A percentile compares a stretch with the other conserved stretches of the same genome.
Evolutionary conservation across 2,888 invertebrate species (phyloP).

Genomic region (Lysandra bellargus): DNA sequence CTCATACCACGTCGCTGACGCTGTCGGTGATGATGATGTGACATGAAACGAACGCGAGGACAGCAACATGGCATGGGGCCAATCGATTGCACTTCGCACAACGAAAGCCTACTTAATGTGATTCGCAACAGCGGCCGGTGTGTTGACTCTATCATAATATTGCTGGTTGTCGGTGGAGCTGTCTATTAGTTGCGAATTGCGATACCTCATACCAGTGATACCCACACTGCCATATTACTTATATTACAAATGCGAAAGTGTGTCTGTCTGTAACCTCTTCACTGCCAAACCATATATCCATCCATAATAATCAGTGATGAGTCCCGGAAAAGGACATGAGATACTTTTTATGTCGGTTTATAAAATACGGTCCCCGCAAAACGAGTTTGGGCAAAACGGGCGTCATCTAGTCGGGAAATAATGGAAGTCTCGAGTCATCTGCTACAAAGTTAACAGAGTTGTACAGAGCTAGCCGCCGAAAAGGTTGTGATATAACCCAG

Average conservation of each 20-base stretch:
- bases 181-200: too few relatives aligned
- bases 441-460: background rate
- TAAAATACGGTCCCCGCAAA: too few relatives aligned
- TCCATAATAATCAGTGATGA: too few relatives aligned
- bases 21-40: background rate
- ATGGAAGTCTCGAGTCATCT: background rate
- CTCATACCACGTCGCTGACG: background rate
- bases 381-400: too few relatives aligned
- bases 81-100: constrained; percentile 2
- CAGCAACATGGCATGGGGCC: background rate
- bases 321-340: too few relatives aligned
- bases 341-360: too few relatives aligned
- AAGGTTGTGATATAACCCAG: constrained; percentile 1
- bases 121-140: background rate
- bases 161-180: background rate
- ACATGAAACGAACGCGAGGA: background rate
- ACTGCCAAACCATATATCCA: too few relatives aligned
- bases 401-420: background rate
- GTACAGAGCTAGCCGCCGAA: background rate
- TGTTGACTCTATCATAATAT: background rate
- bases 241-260: too few relatives aligned
- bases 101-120: background rate
- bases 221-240: too few relatives aligned
- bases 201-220: too few relatives aligned
- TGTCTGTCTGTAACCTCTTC: too few relatives aligned